Evolutionary conservation across 1,140 invertebrate genomes (phyloP), one percentile per base, ranked within the genome.

Genomic region (Carcinoscorpius rotundicauda): DNA sequence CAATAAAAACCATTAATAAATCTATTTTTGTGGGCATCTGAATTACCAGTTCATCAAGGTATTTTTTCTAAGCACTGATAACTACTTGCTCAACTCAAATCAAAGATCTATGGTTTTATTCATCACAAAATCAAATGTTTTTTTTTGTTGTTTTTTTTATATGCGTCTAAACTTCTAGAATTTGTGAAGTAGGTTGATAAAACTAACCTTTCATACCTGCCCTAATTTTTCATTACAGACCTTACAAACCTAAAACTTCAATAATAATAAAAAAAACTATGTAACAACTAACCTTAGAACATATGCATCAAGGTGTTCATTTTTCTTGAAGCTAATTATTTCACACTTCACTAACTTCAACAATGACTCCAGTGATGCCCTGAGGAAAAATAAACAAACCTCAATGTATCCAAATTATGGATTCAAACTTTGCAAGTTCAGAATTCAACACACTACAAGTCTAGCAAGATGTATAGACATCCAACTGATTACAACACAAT

Each of bases 341-440:
- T 97, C 93, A 78, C 95, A 98, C 71, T 91, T 84, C 6, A 98
- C 95, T 65, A 90, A 85, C 76, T 93, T 87, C 73, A 98, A 78
- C 51, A 98, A 78, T 49, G 83, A 83, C 75, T 97, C 89, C 86
- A 91, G 87, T 74, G 89, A 84, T 75, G 84, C 77, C 73, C 92
- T 95, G 58, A 51, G 62, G 56, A 60, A 29, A n/a, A 64, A 52
- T 49, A 9, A n/a, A 29, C 29, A 29, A 29, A 29, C 29, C 29
- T 29, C 29, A 29, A 29, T 29, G 29, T 29, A 29, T 29, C 0
- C 29, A 29, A 29, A 2, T 29, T 29, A 29, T 29, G 29, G 29
- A 1, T 29, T 29, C 29, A 29, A 29, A 29, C 29, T 29, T 29
- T 0, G 9, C 48, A 50, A 58, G 29, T n/a, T 55, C 9, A 48